phyloP scores from a whole-genome alignment of 2,888 invertebrate genomes.

The Boloria selene region DNA sequence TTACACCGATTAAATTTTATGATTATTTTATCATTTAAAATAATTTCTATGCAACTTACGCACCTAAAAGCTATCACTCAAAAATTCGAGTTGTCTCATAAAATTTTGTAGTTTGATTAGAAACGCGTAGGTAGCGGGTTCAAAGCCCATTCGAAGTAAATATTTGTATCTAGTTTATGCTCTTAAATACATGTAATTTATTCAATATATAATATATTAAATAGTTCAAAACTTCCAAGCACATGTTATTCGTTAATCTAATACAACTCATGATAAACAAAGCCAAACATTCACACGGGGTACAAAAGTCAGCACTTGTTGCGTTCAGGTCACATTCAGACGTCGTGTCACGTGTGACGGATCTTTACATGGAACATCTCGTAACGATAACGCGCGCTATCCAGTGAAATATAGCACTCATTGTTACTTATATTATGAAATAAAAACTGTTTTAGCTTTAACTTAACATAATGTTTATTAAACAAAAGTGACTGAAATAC shows the following conservation, averaged over 20 bases:
- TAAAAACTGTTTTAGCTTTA: background rate
- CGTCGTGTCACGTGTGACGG: slow-evolving; percentile 10
- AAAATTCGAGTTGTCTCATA: too few species aligned
- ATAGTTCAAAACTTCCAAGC: too few species aligned
- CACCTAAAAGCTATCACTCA: background rate
- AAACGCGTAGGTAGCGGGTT: too few species aligned
- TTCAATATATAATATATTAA: too few species aligned
- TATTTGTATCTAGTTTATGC: too few species aligned
- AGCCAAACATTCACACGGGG: slow-evolving; percentile 13
- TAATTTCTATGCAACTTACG: slow-evolving; percentile 9
- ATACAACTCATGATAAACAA: background rate
- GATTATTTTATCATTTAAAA: slow-evolving; percentile 18
- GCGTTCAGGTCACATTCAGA: slow-evolving; percentile 18
- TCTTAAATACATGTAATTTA: too few species aligned
- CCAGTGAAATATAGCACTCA: background rate
- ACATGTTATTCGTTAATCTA: too few species aligned
- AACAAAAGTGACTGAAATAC: too few species aligned
- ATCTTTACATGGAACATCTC: slow-evolving; percentile 15
- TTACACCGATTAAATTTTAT: slow-evolving; percentile 17
- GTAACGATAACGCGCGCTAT: slow-evolving; percentile 1
- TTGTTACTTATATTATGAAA: background rate
- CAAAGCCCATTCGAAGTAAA: too few species aligned
- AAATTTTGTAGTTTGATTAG: too few species aligned
- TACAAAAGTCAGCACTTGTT: slow-evolving; percentile 13
- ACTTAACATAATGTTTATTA: too few species aligned